Evolutionary conservation across 2,888 invertebrate genomes (phyloP).

Genomic region (Caprella mutica): DNA sequence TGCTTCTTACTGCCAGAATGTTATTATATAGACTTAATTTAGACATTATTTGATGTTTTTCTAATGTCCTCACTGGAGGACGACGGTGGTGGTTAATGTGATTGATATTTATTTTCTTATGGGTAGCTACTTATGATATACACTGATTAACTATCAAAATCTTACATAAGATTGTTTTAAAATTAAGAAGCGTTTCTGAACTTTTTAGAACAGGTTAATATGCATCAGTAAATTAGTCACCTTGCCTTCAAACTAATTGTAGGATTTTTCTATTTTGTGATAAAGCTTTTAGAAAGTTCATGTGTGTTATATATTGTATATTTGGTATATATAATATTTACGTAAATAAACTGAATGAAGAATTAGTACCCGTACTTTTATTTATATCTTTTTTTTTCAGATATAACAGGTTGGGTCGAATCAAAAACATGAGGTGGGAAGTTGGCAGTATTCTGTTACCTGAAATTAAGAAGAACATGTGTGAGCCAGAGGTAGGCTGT

Average conservation of each 20-base stretch:
- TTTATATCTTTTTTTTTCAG: slow-evolving; percentile 38
- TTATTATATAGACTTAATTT: neutral
- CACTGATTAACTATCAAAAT: too few species aligned
- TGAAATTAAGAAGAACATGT: slow-evolving; percentile 66
- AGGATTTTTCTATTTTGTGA: neutral
- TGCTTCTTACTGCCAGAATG: neutral
- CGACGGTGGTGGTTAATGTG: neutral
- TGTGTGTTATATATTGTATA: too few species aligned
- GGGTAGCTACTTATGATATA: too few species aligned
- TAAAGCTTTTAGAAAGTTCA: neutral
- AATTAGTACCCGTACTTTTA: slow-evolving; percentile 24
- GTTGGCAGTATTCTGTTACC: slow-evolving; percentile 82
- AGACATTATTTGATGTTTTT: neutral
- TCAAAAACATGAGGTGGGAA: slow-evolving; percentile 86
- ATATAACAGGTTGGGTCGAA: slow-evolving; percentile 64
- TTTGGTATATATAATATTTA: neutral
- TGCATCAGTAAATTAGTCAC: neutral
- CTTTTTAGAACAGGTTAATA: neutral
- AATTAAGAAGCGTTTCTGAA: neutral
- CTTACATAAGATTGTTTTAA: neutral
- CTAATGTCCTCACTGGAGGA: too few species aligned
- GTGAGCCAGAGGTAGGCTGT: slow-evolving; percentile 55
- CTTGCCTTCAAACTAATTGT: neutral
- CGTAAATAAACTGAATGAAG: neutral
- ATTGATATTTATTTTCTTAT: neutral